These are phyloP conservation scores for Triplophysa yarkandensis DNA, from an alignment of 2,797 vertebrate genomes.

Conservation along the genomic window DNA sequence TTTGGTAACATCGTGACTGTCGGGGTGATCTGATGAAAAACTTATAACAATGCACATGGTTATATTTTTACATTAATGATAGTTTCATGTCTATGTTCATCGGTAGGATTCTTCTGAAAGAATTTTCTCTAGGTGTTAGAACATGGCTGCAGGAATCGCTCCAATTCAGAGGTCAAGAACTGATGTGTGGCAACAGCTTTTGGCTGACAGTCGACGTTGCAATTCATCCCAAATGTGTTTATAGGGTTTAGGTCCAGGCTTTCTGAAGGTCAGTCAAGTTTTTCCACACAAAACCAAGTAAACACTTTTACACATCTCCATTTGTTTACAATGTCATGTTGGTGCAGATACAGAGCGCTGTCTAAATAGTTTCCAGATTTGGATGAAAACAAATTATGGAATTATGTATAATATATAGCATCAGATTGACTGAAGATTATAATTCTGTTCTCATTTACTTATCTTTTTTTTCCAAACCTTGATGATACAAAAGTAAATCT, in stretches of 20 bases:
- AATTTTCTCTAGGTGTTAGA: neutral
- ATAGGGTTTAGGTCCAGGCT: neutral
- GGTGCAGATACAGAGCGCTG: neutral
- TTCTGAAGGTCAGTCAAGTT: neutral
- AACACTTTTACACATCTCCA: neutral
- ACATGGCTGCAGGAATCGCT: neutral
- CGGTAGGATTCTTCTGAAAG: no score
- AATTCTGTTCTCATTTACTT: no score
- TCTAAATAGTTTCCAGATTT: no score
- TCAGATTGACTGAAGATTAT: neutral
- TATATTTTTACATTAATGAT: neutral
- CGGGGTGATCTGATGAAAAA: neutral
- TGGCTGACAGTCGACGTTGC: neutral
- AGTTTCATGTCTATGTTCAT: no score
- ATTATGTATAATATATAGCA: no score
- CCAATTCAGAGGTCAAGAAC: neutral
- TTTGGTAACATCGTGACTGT: neutral
- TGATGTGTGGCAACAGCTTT: neutral
- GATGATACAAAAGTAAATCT: no score
- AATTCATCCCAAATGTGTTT: slow-evolving; percentile 1
- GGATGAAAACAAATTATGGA: no score
- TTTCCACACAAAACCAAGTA: neutral
- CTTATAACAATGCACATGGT: neutral
- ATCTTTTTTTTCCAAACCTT: no score
- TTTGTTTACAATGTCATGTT: neutral